Base-by-base conservation (phyloP, 92 coral and sea anemone species). In the Epizoanthus illoricatus region DNA sequence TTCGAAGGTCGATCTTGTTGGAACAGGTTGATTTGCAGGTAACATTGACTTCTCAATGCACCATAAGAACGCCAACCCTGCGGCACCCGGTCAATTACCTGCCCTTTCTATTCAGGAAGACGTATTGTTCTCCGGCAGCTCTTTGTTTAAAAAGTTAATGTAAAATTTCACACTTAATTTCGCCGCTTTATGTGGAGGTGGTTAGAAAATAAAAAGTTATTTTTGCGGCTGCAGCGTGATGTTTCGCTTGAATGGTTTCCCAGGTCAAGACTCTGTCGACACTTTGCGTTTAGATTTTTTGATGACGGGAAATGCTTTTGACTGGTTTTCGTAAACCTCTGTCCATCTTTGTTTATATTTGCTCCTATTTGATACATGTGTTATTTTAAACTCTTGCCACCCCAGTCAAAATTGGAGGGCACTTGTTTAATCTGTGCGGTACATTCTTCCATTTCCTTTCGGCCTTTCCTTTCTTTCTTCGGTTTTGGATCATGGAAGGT, bases 81-180 rank as follows among this genome's bases (percentile, higher is more conserved):
- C 82, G 82, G 71, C 60, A 78, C 82, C 82, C 71, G 82, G 71
- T 78, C 71, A 78, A 42, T 78, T 78, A 78, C 82, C 82, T 78
- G 82, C 71, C 41, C 70, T 78, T 63, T 78, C 82, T 11, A 43
- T 63, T 78, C 82, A 78, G 82, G 71, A 78, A 78, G 71, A 64
- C 71, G 54, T 61, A 62, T 62, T 78, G 57, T 63, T 78, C 70
- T 43, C 57, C 13, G 71, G 64, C 58, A 63, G 59, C 56, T 88
- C 75, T 86, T 84, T 86, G 90, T 93, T 94, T 93, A 91, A 81
- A 86, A 82, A 75, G 86, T 87, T 91, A 91, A 90, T 91, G 92
- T 74, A 74, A 85, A 80, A 93, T 90, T 93, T 93, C 94, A 92
- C 94, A 92, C 92, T 86, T 89, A 87, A 92, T 92, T 88, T 82